These are phyloP conservation scores for Leptinotarsa peninsularis DNA, from an alignment of 2,888 invertebrate species.

Conservation along the genomic window DNA sequence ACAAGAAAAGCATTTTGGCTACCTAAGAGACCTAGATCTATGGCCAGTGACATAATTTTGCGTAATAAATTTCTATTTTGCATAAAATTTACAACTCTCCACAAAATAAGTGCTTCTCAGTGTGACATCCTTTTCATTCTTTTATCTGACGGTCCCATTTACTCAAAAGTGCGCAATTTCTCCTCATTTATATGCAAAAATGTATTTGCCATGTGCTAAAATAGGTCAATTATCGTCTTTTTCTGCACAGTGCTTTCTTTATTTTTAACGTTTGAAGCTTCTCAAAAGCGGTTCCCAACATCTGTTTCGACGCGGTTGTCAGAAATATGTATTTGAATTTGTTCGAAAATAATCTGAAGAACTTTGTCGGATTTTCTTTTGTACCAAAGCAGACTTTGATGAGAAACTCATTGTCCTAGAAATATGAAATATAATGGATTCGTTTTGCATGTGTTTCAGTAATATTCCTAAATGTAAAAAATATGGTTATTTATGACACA, in stretches of 20 bases:
- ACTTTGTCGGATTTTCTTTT: background rate
- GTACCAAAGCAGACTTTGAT: background rate
- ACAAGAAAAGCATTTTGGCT: slow-evolving; percentile 41
- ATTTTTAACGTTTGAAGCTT: slow-evolving; percentile 37
- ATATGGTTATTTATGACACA: background rate
- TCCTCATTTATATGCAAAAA: slow-evolving; percentile 45
- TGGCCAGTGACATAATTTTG: slow-evolving; percentile 51
- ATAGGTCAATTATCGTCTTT: slow-evolving; percentile 50
- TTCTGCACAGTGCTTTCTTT: slow-evolving; percentile 33
- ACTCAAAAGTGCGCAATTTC: slow-evolving; percentile 32
- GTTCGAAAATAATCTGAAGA: background rate
- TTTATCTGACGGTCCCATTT: slow-evolving; percentile 42
- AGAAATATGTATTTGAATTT: slow-evolving; percentile 40
- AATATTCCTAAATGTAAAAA: background rate
- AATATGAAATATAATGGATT: slow-evolving; percentile 1
- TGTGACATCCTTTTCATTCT: slow-evolving; percentile 47
- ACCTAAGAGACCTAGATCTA: slow-evolving; percentile 41
- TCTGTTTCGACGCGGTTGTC: slow-evolving; percentile 38
- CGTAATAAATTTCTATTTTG: slow-evolving; percentile 54
- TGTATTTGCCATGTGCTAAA: slow-evolving; percentile 49
- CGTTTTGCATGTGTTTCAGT: background rate
- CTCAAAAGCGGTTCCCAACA: slow-evolving; percentile 38
- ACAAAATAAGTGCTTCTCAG: slow-evolving; percentile 49
- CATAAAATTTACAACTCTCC: slow-evolving; percentile 54
- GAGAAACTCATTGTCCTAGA: background rate